Base-by-base conservation (phyloP, 2,797 vertebrate species). In the Esox masquinongy region DNA sequence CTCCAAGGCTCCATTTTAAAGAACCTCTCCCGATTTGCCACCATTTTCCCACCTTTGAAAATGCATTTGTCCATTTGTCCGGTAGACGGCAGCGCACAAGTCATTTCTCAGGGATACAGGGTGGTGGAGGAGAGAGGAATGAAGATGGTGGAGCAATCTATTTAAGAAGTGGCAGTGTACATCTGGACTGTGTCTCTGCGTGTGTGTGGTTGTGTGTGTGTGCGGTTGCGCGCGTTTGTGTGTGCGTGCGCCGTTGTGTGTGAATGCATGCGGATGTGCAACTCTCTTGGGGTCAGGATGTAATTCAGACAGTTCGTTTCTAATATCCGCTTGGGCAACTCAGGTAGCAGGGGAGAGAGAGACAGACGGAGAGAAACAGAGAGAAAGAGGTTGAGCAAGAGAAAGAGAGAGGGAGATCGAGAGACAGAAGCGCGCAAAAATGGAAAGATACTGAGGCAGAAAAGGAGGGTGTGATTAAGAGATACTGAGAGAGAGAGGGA, bases 61-160 rank as follows among this genome's bases (percentile, higher is more conserved):
- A 76, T 69, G 72, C 81, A 84, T 88, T 86, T 80, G 79, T 90
- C 86, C 81, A 84, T 88, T 86, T 80, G 79, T 90, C 86, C 87
- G 77, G 51, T 71, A 47, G 78, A 74, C 78, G 73, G 74, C 80
- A 74, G 77, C 56, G 80, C 22, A 49, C 78, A 70, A 90, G 81
- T 81, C 67, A 72, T 89, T 88, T 86, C 64, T 88, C 83, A 83
- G 67, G 80, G 84, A 86, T 76, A 83, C 74, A 76, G 68, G 80
- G 75, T 83, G 47, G 67, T 19, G 6, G 4, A 16, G 43, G 79
- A 59, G 75, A 63, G 83, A 84, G 49, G 77, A 73, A 76, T 81
- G 77, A 82, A 76, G 79, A 79, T 63, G 12, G 72, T 19, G 68
- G 70, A 17, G 74, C 67, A 79, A 90, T 89, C 84, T 78, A 87